Conservation (phyloP, 2,797 vertebrate genomes). For the Thripadectes ignobilis region DNA sequence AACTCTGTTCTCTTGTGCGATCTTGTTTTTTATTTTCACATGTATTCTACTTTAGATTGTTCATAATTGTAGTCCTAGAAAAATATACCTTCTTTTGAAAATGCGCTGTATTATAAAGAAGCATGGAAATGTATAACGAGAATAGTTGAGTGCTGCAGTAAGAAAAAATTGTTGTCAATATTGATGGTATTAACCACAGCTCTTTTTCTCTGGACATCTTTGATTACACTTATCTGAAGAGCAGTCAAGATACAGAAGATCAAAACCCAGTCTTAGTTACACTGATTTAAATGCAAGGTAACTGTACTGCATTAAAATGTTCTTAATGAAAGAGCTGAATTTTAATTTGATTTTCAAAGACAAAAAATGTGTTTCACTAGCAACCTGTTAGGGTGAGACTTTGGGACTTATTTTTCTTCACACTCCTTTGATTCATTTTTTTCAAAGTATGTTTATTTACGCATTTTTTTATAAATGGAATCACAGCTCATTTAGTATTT, state of each 20-base stretch:
- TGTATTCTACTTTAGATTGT: background rate
- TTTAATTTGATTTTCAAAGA: background rate
- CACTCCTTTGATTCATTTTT: background rate
- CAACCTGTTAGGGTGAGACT: background rate
- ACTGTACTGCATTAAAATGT: background rate
- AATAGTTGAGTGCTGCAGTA: background rate
- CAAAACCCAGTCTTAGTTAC: background rate
- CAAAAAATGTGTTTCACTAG: background rate
- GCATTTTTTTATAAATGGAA: conserved; percentile 6
- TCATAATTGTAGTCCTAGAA: background rate
- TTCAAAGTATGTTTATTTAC: conserved; percentile 16
- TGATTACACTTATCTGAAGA: background rate
- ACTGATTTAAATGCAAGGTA: background rate
- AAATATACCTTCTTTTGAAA: background rate
- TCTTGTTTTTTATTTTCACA: background rate
- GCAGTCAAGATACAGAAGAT: background rate
- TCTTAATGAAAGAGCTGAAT: background rate
- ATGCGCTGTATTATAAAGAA: background rate
- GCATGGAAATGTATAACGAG: background rate
- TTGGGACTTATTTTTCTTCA: background rate
- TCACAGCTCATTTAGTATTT: conserved; percentile 18
- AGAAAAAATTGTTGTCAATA: background rate
- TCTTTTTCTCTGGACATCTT: background rate
- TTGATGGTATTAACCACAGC: background rate
- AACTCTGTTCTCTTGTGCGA: background rate